Base-by-base conservation (phyloP, 2,797 vertebrate species). In the Tiaroga cobitis region DNA sequence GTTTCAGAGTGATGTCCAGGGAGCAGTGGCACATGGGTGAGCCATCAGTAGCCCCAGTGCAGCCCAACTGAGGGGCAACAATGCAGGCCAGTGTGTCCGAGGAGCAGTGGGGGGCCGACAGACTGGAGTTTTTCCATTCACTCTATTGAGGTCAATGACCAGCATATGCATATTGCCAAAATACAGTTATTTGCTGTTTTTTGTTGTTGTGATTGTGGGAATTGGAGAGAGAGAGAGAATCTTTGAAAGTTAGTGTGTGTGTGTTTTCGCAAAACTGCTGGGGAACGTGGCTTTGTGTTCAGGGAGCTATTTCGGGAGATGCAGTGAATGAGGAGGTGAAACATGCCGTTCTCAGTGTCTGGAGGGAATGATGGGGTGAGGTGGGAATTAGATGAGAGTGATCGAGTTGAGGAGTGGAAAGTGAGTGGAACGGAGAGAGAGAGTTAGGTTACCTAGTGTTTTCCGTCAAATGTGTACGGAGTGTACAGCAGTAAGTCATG, bases 71-170 rank as follows among this genome's bases (percentile, higher is more conserved):
- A 46, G 49, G 56, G 86, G 80, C 87, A 86, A 94, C 93, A 94
- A 93, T 92, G 84, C 34, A 87, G 84, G 43, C 86, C 90, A 90
- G 93, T 94, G 90, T 85, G 65, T 70, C 87, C 8, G n/a, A 18
- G 69, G 5, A 68, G 89, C 91, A 91, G 89, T 84, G 2, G 49
- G 88, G 74, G 86, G 65, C 49, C 84, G 82, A 11, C 81, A 2
- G 11, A 69, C 88, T 85, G 91, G 90, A 91, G 89, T 91, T 87
- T 87, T 90, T 93, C 89, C 92, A 91, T 86, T 87, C 10, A 49
- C 43, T 39, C 69, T 24, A 61, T 41, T 49, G 54, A 74, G 59
- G 68, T 70, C 16, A 43, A 29, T 75, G 26, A 59, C 26, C 43
- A 54, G 46, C 82, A 70, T 26, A 84, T 59, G 21, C 29, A n/a